Evolutionary conservation across 2,113 vertebrate genomes (phyloP), one percentile per base, ranked within the genome.

Genomic region (Zosterops pallidus): DNA sequence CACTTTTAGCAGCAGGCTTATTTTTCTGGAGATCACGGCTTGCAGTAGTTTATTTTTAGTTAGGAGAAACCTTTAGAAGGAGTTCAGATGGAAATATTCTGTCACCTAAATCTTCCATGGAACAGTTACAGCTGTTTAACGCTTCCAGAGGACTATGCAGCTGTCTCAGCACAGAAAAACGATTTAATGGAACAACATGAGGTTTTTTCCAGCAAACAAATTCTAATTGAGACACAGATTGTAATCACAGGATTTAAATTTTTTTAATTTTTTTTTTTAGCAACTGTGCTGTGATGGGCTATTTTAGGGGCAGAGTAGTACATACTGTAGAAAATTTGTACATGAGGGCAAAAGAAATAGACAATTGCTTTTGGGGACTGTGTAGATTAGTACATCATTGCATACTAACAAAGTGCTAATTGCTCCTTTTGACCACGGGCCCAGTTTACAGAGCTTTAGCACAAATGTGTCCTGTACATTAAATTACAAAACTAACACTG

Each of bases 341-440:
- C 64, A 85, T 56, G 85, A 97, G 95, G 94, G 92, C 91, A 97
- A 97, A 98, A 97, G 95, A 78, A 98, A 93, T 69, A 98, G 97
- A 96, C 96, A 97, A 93, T 97, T 97, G 97, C 98, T 98, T 98
- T 98, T 96, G 98, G 97, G 97, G 96, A 97, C 97, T 96, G 94
- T 89, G 94, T 96, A 97, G 98, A 98, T 98, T 98, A 98, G 98
- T 98, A 98, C 97, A 98, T 98, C 97, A 98, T 97, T 98, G 97
- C 97, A 97, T 96, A 97, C 97, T 98, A 98, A 98, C 97, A 97
- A 98, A 97, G 97, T 98, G 98, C 97, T 98, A 98, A 98, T 98
- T 98, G 98, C 98, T 98, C 96, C 97, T 97, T 98, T 98, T 98
- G 98, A 98, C 97, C 98, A 98, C 9, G 0, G 98, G 97, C 98